A percentile compares a stretch with the other conserved stretches of the same genome.
Conservation (phyloP, 2,113 vertebrate species). For the Pteruthius melanotis region DNA sequence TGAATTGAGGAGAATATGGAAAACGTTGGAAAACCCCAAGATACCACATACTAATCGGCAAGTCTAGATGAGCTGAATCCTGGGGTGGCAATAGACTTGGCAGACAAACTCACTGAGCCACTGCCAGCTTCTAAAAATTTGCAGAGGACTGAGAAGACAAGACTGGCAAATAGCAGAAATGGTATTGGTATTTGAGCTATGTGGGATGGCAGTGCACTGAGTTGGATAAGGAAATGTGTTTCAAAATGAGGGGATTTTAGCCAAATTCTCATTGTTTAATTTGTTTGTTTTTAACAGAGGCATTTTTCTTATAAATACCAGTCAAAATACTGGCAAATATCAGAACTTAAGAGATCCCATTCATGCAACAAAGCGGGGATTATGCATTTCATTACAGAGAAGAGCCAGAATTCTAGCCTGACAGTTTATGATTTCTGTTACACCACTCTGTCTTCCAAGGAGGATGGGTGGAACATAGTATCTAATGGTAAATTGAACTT, state of each 20-base stretch:
- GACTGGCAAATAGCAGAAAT: background rate
- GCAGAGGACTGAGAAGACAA: background rate
- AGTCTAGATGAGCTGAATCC: background rate
- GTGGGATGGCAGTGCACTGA: background rate
- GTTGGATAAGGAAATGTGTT: background rate
- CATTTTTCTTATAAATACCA: background rate
- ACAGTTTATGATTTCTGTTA: background rate
- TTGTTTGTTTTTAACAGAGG: background rate
- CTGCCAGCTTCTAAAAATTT: conserved; percentile 25
- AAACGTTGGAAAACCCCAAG: conserved; percentile 15
- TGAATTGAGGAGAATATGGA: background rate
- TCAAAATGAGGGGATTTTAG: background rate
- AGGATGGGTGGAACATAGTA: background rate
- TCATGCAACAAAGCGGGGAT: background rate
- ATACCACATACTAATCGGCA: background rate
- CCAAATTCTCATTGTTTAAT: background rate
- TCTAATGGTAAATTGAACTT: background rate
- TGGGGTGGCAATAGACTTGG: background rate
- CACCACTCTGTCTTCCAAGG: background rate
- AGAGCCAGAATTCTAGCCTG: background rate
- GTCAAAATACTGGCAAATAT: background rate
- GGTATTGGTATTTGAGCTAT: background rate
- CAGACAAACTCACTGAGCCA: background rate
- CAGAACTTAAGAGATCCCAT: background rate
- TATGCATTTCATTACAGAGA: background rate